Conservation (phyloP, 2,888 invertebrate genomes). For the Cataglyphis livida region DNA sequence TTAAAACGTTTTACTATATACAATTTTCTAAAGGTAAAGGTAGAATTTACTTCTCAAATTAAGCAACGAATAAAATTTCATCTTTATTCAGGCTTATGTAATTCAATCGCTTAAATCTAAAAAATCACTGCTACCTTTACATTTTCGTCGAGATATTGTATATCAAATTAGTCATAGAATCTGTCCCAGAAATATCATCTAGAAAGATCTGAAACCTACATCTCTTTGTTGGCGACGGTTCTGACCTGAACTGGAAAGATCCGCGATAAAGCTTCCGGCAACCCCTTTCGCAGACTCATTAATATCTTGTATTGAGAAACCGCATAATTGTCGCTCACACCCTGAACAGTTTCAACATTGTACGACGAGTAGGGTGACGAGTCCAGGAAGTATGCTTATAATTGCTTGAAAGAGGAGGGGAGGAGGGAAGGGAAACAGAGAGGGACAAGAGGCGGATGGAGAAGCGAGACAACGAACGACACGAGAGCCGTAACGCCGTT, state of each 20-base stretch:
- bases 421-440: constrained; percentile 54
- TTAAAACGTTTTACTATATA: background rate
- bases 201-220: background rate
- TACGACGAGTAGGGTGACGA: constrained; percentile 76
- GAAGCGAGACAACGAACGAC: constrained; percentile 80
- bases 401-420: constrained; percentile 64
- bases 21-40: background rate
- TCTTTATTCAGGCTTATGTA: background rate
- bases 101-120: background rate
- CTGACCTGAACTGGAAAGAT: constrained; percentile 37
- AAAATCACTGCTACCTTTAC: background rate
- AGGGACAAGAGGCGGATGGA: constrained; percentile 64
- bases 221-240: constrained; percentile 18
- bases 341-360: constrained; percentile 49
- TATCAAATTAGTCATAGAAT: background rate
- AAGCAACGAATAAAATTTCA: background rate
- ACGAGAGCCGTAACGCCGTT: constrained; percentile 84
- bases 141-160: background rate
- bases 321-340: constrained; percentile 69
- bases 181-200: background rate
- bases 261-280: constrained; percentile 19
- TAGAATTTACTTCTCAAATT: background rate
- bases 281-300: constrained; percentile 34
- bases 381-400: constrained; percentile 81
- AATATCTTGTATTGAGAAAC: constrained; percentile 64